Evolutionary conservation across 2,888 invertebrate genomes (phyloP), one percentile per base, ranked within the genome.

Genomic region (Epinotia nisella): DNA sequence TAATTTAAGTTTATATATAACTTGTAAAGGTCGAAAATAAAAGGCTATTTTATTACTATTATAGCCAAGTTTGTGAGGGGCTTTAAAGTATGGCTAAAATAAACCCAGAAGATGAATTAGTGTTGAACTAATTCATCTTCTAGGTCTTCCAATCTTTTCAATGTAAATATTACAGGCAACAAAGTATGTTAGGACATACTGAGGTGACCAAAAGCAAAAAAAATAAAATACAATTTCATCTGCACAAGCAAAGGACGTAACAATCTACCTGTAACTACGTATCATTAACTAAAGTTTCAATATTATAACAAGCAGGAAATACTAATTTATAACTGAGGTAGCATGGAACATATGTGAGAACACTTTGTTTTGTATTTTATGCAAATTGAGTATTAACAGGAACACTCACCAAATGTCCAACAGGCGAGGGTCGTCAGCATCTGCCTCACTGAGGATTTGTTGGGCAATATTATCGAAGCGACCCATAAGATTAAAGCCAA

Each of bases 351-450:
- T 71, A 45, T 41, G 41, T 66, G 29, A 11, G 35, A 41, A 41
- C 55, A 55, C 15, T 53, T 24, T 59, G 65, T 51, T 39, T 65
- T 35, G 35, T 45, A 45, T 61, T 56, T 67, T 11, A 24, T 24
- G 3, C 29, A 24, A 41, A 9, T 51, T 13, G 13, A 35, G 11
- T 5, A 62, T 10, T 17, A 49, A 9, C 7, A 45, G 13, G 13
- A 15, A 17, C n/a, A 74, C 87, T 89, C 90, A 87, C 95, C 95
- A 84, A 95, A 94, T 7, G 94, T 93, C 87, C 95, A 91, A 78
- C 95, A 95, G 19, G 95, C 94, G n/a, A 95, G 81, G 41, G 94
- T 94, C 17, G 94, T 94, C 60, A 95, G 82, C 81, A 95, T 83
- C 79, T 94, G 94, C 75, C 94, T 89, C 19, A 94, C 87, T 13